Evolutionary conservation across 2,888 invertebrate genomes (phyloP).

Genomic region (Sympetrum striolatum): DNA sequence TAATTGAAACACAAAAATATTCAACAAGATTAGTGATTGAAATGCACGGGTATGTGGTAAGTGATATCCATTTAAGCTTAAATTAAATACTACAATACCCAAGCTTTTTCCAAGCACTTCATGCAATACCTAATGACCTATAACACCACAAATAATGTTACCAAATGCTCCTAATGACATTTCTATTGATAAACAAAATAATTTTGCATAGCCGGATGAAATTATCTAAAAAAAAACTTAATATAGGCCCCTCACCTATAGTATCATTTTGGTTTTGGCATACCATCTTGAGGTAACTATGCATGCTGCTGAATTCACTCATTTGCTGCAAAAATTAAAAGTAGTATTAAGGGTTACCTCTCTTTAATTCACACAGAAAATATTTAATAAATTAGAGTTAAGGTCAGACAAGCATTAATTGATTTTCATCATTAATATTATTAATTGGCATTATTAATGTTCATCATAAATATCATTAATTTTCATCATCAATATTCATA

Average conservation of each 20-base stretch:
- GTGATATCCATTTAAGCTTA: background rate
- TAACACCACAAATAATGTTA: background rate
- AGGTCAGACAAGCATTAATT: background rate
- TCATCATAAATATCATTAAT: too few relatives aligned
- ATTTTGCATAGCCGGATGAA: background rate
- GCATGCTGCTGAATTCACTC: constrained; percentile 86
- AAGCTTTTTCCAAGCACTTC: background rate
- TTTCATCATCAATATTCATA: too few relatives aligned
- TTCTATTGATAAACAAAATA: background rate
- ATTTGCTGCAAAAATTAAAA: constrained; percentile 71
- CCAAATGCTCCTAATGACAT: too few relatives aligned
- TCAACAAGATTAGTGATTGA: background rate
- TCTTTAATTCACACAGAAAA: constrained; percentile 48
- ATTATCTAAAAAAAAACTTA: background rate
- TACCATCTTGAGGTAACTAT: constrained; percentile 83
- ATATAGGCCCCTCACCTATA: constrained; percentile 45
- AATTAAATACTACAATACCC: background rate
- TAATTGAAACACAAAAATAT: background rate
- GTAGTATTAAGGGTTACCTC: constrained; percentile 53
- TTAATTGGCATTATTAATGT: too few relatives aligned
- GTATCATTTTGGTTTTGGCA: constrained; percentile 66
- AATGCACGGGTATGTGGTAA: background rate
- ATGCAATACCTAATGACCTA: background rate
- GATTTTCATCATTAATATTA: background rate
- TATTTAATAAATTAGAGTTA: background rate